Percentiles rank a stretch among this genome's conserved stretches.
Conservation (phyloP, 2,888 invertebrate genomes). For the Spodoptera littoralis region DNA sequence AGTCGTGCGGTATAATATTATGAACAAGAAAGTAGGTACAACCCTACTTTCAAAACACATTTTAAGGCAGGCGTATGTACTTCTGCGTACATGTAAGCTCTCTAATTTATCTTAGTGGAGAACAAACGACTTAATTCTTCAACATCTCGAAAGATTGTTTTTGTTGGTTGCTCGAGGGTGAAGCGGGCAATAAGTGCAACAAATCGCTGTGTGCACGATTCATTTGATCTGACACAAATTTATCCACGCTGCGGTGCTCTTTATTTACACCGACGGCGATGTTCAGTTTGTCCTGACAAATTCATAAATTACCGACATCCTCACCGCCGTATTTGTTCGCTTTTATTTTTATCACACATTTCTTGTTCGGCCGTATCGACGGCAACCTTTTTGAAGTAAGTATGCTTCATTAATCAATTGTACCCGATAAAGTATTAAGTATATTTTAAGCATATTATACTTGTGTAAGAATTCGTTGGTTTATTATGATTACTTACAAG, state of each 20-base stretch:
- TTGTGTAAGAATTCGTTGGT: conserved; percentile 14
- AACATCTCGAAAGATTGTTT: conserved; percentile 61
- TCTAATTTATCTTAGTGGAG: conserved; percentile 64
- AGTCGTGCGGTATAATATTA: too few relatives aligned
- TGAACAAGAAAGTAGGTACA: too few relatives aligned
- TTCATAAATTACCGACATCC: conserved; percentile 89
- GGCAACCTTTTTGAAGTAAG: conserved; percentile 81
- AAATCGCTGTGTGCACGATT: conserved; percentile 81
- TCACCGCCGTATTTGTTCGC: conserved; percentile 75
- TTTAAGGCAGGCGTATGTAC: too few relatives aligned
- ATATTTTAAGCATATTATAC: conserved; percentile 36
- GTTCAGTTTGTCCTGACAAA: conserved; percentile 88
- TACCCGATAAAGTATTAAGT: conserved; percentile 56
- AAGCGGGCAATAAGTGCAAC: conserved; percentile 81
- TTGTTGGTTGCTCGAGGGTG: conserved; percentile 66
- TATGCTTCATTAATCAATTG: conserved; percentile 72
- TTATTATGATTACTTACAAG: neutral
- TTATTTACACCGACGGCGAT: conserved; percentile 84
- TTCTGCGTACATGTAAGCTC: conserved; percentile 52
- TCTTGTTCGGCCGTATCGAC: conserved; percentile 81
- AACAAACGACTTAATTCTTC: conserved; percentile 70
- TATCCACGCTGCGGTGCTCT: conserved; percentile 83
- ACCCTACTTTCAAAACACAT: too few relatives aligned
- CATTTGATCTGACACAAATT: conserved; percentile 89
- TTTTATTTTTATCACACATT: conserved; percentile 83